These are phyloP conservation scores for Nymphalis c-album DNA, from an alignment of 2,888 invertebrate genomes.

Conservation along the genomic window DNA sequence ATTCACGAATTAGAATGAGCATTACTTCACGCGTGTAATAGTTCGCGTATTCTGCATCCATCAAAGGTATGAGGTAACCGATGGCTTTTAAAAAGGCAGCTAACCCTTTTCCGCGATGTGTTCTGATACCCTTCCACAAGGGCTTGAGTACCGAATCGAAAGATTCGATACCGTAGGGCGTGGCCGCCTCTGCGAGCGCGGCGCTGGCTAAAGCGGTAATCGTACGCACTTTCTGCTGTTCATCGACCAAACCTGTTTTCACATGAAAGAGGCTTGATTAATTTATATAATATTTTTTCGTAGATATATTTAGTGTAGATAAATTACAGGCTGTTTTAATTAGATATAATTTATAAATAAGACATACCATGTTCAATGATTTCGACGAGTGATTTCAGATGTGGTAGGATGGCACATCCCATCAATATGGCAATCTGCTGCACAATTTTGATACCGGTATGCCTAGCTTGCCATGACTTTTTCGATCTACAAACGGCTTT, in stretches of 20 bases:
- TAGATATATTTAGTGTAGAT: no score
- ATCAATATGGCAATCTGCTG: conserved; percentile 99
- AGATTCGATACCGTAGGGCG: conserved; percentile 99
- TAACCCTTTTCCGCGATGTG: conserved; percentile 93
- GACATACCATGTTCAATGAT: conserved; percentile 97
- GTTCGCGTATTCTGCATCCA: conserved; percentile 99
- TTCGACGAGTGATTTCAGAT: conserved; percentile 98
- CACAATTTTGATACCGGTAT: conserved; percentile 99
- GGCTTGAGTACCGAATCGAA: conserved; percentile 99
- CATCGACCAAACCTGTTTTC: conserved; percentile 91
- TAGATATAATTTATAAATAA: background rate
- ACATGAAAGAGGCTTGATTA: background rate
- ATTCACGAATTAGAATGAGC: conserved; percentile 98
- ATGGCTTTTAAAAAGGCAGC: conserved; percentile 99
- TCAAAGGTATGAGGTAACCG: conserved; percentile 98
- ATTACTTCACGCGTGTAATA: conserved; percentile 99
- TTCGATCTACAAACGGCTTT: conserved; percentile 99
- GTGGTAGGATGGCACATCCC: conserved; percentile 99
- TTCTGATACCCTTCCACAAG: conserved; percentile 99
- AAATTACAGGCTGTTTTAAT: background rate
- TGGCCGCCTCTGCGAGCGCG: conserved; percentile 98
- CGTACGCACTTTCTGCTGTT: conserved; percentile 99
- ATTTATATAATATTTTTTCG: background rate
- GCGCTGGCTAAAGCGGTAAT: conserved; percentile 99
- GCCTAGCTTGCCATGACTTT: conserved; percentile 99